phyloP scores from a whole-genome alignment of 1,140 invertebrate genomes.

The Dufourea novaeangliae region DNA sequence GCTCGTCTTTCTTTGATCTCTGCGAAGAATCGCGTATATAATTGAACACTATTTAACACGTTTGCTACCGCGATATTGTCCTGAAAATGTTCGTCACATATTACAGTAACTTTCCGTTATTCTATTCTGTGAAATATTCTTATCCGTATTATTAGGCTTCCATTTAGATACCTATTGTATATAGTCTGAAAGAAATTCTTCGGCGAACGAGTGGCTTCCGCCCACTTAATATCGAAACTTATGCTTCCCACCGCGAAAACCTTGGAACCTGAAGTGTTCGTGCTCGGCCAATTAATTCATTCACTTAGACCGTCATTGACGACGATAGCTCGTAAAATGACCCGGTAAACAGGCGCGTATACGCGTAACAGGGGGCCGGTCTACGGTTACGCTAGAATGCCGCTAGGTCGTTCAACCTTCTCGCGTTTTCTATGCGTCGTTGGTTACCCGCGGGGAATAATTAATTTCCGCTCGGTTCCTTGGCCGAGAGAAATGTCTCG shows the following conservation, averaged over 20 bases:
- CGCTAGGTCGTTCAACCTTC: constrained; percentile 22
- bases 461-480: constrained; percentile 50
- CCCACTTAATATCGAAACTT: no score
- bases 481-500: constrained; percentile 17
- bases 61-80: no score
- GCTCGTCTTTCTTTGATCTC: no score
- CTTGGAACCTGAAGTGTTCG: not conserved
- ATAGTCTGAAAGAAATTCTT: no score
- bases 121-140: no score
- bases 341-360: not conserved
- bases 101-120: no score
- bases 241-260: not conserved
- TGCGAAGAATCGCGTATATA: no score
- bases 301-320: not conserved
- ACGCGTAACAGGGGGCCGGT: not conserved
- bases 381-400: not conserved
- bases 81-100: no score
- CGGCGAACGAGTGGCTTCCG: no score
- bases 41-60: no score
- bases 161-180: no score
- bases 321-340: not conserved
- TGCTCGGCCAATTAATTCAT: not conserved
- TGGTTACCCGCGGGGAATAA: constrained; percentile 13
- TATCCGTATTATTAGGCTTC: no score
- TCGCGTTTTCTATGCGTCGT: not conserved